Conservation (phyloP, 2,797 vertebrate genomes). For the Sphenodon punctatus region DNA sequence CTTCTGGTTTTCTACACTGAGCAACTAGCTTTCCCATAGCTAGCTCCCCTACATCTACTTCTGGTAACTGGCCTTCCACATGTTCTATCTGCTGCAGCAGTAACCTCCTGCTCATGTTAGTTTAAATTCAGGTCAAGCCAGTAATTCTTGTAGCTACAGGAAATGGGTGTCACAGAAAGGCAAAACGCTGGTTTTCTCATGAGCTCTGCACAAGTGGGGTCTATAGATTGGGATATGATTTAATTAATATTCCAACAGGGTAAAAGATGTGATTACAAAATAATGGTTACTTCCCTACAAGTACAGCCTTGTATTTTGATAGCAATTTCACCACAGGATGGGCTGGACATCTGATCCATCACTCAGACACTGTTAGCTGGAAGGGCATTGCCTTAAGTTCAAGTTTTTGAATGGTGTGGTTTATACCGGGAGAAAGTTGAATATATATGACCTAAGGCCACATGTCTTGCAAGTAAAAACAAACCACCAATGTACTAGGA, state of each 20-base stretch:
- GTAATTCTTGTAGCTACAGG: not conserved
- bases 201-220: conserved; percentile 26
- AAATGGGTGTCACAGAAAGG: not conserved
- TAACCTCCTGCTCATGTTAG: conserved; percentile 33
- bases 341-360: conserved; percentile 58
- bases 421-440: conserved; percentile 37
- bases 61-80: not conserved
- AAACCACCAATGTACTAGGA: conserved; percentile 10
- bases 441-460: conserved; percentile 25
- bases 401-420: conserved; percentile 59
- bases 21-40: not conserved
- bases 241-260: conserved; percentile 44
- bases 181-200: conserved; percentile 40
- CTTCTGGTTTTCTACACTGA: not conserved
- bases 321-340: conserved; percentile 71
- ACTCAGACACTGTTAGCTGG: conserved; percentile 45
- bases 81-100: conserved; percentile 41
- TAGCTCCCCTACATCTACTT: conserved; percentile 33
- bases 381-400: conserved; percentile 61
- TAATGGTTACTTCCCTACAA: conserved; percentile 56
- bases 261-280: conserved; percentile 50
- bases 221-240: conserved; percentile 39
- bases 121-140: conserved; percentile 26
- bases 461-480: conserved; percentile 41
- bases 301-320: conserved; percentile 48